Conservation (phyloP, 2,113 vertebrate genomes). For the Brienomyrus brachyistius region DNA sequence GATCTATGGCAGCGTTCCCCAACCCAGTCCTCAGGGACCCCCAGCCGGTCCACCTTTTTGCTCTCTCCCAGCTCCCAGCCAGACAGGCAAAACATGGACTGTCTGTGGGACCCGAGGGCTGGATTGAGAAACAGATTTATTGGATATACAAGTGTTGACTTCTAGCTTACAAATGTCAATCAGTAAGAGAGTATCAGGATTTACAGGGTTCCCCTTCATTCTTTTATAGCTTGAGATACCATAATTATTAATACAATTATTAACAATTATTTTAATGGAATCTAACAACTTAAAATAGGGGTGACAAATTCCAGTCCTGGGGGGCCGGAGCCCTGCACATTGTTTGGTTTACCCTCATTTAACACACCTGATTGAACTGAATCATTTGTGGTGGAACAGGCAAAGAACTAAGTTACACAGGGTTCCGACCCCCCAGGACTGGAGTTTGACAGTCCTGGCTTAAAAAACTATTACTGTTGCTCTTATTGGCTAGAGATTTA, state of each 20-base stretch:
- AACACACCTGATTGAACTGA: no score
- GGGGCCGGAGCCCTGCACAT: no score
- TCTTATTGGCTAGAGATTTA: neutral
- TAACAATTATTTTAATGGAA: neutral
- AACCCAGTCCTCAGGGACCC: neutral
- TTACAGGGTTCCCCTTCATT: neutral
- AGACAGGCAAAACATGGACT: neutral
- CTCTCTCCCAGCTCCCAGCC: neutral
- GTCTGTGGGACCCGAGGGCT: neutral
- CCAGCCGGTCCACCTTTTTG: neutral
- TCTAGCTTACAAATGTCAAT: neutral
- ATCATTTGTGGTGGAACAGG: no score
- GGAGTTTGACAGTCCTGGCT: neutral
- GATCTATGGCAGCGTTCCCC: neutral
- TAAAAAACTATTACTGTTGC: neutral
- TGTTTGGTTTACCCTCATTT: no score
- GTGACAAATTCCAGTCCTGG: no score
- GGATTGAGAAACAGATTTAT: neutral
- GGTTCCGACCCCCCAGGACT: no score
- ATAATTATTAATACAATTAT: neutral
- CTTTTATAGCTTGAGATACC: neutral
- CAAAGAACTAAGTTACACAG: no score
- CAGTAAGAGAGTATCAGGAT: neutral
- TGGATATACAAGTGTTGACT: neutral
- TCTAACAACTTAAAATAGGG: neutral